Percentiles rank a stretch among this genome's conserved stretches.
Evolutionary conservation across 2,797 vertebrate genomes (phyloP).

Genomic region (Miichthys miiuy): DNA sequence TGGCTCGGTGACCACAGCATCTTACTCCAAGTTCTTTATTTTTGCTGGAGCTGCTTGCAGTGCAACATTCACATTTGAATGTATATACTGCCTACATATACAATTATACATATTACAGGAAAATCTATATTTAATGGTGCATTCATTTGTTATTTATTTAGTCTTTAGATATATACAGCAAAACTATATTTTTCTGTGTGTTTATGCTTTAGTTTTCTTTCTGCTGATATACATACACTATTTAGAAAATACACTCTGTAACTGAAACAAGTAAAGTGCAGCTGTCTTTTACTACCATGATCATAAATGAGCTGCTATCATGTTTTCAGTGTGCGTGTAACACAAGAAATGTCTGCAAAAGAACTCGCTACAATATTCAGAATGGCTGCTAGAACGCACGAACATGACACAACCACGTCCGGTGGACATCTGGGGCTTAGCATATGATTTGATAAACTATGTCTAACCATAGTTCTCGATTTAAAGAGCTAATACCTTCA

Average conservation of each 20-base stretch:
- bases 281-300: not conserved
- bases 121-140: not conserved
- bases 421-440: not conserved
- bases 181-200: not conserved
- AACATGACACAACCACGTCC: not conserved
- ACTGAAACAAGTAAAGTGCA: too few relatives aligned
- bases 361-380: not conserved
- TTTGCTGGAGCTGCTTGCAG: not conserved
- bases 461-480: not conserved
- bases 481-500: not conserved
- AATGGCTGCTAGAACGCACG: not conserved
- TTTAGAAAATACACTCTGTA: not conserved
- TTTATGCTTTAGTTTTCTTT: not conserved
- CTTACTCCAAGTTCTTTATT: not conserved
- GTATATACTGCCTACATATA: not conserved
- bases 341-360: not conserved
- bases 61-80: not conserved
- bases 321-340: not conserved
- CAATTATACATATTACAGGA: not conserved
- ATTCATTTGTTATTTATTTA: slow-evolving; percentile 1
- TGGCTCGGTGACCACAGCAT: not conserved
- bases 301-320: not conserved
- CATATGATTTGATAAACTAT: slow-evolving; percentile 4
- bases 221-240: not conserved
- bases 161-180: not conserved